Percentiles rank a stretch among this genome's conserved stretches.
These are phyloP conservation scores for Chaetogeoica ovagalla DNA, from an alignment of 2,888 invertebrate species.

Conservation along the genomic window DNA sequence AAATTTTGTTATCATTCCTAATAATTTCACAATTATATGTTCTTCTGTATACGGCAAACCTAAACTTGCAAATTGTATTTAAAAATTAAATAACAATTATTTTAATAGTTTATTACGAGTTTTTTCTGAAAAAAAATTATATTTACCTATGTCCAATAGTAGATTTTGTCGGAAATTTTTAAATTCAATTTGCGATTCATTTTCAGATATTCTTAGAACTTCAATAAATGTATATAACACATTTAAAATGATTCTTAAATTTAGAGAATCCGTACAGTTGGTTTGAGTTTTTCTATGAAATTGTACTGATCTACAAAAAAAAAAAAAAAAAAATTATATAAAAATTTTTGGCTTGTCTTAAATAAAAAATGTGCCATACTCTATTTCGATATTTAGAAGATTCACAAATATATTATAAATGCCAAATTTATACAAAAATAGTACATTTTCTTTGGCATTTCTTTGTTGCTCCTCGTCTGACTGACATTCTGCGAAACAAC, in stretches of 20 bases:
- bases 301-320: constrained; percentile 23
- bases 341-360: background rate
- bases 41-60: constrained; percentile 44
- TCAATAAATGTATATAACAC: constrained; percentile 95
- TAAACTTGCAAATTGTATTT: background rate
- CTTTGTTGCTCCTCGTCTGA: constrained; percentile 87
- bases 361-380: constrained; percentile 59
- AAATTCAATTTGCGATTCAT: constrained; percentile 46
- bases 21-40: constrained; percentile 76
- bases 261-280: constrained; percentile 86
- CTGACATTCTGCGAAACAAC: constrained; percentile 91
- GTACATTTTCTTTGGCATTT: constrained; percentile 81
- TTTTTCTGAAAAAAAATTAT: background rate
- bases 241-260: constrained; percentile 88
- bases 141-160: constrained; percentile 36
- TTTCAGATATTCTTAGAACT: constrained; percentile 72
- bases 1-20: constrained; percentile 95
- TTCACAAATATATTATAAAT: constrained; percentile 89
- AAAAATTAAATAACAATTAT: background rate
- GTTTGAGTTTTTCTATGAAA: constrained; percentile 76
- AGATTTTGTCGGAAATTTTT: constrained; percentile 41
- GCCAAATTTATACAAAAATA: constrained; percentile 85
- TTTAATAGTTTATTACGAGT: background rate
- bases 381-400: constrained; percentile 91
- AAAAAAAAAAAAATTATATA: constrained; percentile 5